Evolutionary conservation across 2,113 vertebrate species (phyloP).

Genomic region (Bucco capensis): DNA sequence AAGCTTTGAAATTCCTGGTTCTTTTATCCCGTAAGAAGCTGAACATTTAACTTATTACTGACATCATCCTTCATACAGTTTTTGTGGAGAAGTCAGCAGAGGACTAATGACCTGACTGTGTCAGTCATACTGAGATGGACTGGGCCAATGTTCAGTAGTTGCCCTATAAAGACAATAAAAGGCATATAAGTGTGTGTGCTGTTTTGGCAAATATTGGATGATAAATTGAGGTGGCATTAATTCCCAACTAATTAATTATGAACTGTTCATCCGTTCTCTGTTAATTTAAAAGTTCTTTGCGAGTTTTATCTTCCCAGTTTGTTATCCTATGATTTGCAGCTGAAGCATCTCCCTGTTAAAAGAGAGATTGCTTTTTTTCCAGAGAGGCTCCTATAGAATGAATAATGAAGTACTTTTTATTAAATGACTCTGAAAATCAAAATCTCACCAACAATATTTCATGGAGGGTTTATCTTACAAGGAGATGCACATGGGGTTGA

Average conservation of each 20-base stretch:
- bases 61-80: not conserved
- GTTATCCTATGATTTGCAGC: slow-evolving; percentile 25
- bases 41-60: not conserved
- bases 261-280: slow-evolving; percentile 47
- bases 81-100: not conserved
- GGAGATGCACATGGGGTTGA: not conserved
- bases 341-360: not conserved
- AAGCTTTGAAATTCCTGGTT: not conserved
- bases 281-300: slow-evolving; percentile 52
- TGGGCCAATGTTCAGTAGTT: not conserved
- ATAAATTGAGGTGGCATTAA: slow-evolving; percentile 43
- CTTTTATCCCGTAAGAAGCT: not conserved
- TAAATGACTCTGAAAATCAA: slow-evolving; percentile 31
- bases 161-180: not conserved
- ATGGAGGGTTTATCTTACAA: not conserved
- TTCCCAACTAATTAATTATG: slow-evolving; percentile 63
- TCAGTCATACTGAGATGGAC: not conserved
- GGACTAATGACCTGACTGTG: not conserved
- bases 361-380: not conserved
- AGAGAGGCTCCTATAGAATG: slow-evolving; percentile 5
- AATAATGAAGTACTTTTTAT: slow-evolving; percentile 38
- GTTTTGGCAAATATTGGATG: slow-evolving; percentile 25
- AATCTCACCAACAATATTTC: not conserved
- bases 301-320: slow-evolving; percentile 33
- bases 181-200: not conserved